These are phyloP conservation scores for Calliphora vicina DNA, from an alignment of 1,140 invertebrate genomes.

Conservation along the genomic window DNA sequence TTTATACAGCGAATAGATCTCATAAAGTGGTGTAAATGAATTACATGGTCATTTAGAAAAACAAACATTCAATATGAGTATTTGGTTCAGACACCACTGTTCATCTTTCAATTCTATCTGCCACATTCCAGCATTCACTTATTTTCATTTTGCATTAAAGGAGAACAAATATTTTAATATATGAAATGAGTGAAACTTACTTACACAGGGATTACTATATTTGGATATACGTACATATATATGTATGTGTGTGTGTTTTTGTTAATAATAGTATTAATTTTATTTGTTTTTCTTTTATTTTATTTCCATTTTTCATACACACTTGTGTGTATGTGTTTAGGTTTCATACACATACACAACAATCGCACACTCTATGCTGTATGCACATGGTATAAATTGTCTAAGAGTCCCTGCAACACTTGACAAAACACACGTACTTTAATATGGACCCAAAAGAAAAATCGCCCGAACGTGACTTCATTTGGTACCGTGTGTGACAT, in stretches of 20 bases:
- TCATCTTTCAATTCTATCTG: background rate
- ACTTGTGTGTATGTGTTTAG: background rate
- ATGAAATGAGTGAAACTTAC: no score
- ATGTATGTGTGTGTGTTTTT: background rate
- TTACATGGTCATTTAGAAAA: background rate
- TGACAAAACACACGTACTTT: conserved; percentile 57
- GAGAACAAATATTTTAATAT: no score
- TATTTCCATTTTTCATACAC: background rate
- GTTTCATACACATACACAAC: background rate
- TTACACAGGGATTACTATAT: background rate
- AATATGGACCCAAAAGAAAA: conserved; percentile 62
- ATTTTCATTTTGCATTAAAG: no score
- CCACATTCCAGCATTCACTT: background rate
- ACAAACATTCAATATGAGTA: background rate
- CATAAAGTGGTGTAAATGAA: background rate
- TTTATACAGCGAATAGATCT: background rate
- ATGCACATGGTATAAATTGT: conserved; percentile 15
- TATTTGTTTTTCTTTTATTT: no score
- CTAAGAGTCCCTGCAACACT: background rate
- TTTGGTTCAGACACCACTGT: no score
- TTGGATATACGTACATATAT: background rate
- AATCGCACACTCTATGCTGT: no score
- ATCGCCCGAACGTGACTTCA: conserved; percentile 62
- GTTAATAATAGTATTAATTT: no score
- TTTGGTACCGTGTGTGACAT: conserved; percentile 47